phyloP scores from a whole-genome alignment of 2,888 invertebrate genomes.

The Iphiclides podalirius region DNA sequence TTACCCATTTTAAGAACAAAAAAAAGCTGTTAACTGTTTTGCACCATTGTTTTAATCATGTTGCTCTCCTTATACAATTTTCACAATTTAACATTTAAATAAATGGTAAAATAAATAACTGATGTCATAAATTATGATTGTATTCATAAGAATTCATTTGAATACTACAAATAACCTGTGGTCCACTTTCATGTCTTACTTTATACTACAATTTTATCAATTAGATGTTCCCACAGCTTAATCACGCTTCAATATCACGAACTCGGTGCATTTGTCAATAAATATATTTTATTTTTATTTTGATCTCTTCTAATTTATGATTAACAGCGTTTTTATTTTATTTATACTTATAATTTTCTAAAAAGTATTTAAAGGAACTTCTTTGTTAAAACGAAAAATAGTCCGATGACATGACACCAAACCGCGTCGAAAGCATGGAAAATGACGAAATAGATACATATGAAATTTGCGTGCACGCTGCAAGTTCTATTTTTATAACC shows the following conservation, averaged over 20 bases:
- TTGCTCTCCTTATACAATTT: slow-evolving; percentile 10
- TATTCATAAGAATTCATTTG: not conserved
- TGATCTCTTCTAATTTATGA: slow-evolving; percentile 20
- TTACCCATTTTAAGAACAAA: slow-evolving; percentile 16
- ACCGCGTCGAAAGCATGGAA: not conserved
- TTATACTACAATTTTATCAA: not conserved
- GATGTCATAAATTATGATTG: not conserved
- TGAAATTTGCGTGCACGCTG: slow-evolving; percentile 5
- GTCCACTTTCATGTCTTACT: not conserved
- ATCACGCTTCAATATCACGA: slow-evolving; percentile 10
- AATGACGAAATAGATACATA: slow-evolving; percentile 1
- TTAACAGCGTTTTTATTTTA: slow-evolving; percentile 2
- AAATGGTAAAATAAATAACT: not conserved
- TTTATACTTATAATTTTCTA: not conserved
- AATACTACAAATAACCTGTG: not conserved
- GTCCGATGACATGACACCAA: slow-evolving; percentile 3
- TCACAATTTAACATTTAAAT: not conserved
- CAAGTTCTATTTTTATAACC: slow-evolving; percentile 18
- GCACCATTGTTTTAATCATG: slow-evolving; percentile 17
- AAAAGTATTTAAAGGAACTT: not conserved
- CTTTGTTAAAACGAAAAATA: not conserved
- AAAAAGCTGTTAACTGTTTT: slow-evolving; percentile 20
- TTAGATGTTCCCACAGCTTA: slow-evolving; percentile 2
- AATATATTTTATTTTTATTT: slow-evolving; percentile 9
- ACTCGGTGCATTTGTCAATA: slow-evolving; percentile 19